Base-by-base conservation (phyloP, 2,888 invertebrate species). In the Lydus trimaculatus region DNA sequence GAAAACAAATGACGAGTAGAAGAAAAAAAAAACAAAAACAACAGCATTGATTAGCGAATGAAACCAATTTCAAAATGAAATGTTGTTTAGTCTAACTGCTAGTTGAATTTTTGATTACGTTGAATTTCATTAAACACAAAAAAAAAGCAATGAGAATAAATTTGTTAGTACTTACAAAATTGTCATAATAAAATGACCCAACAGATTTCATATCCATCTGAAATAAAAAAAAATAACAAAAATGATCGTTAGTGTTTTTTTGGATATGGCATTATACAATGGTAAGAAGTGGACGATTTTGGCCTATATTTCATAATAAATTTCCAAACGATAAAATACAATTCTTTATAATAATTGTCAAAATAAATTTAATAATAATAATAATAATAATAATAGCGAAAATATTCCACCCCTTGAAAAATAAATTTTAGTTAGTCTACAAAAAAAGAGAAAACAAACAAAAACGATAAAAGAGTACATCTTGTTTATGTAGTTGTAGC, bases 141-240 rank as follows among this genome's bases (percentile, higher is more conserved):
- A 33, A 36, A 11, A 63, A 39, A 28, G 31, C 33, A 68, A 69
- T 23, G 31, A 17, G 48, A 31, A 66, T n/a, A 66, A 65, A 64
- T 48, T 20, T 48, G 69, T 92, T 20, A 28, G 69, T 92, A 95
- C 95, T 95, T 93, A 95, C 95, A 91, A 95, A 95, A 90, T 94
- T 95, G 89, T 95, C 95, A 90, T 95, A 95, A 92, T 95, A 95
- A 93, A 94, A 94, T 87, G 94, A 94, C 88, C 95, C 95, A 90
- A 95, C 94, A 90, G 94, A 93, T 92, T 95, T 95, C 92, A 95
- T 93, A 90, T 95, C 95, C 95, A 95, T 95, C 95, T 95, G 93
- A 89, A 93, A 93, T 87, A 81, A 84, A 83, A 81, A 81, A 84
- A 83, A 81, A 81, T 78, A 77, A 66, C 64, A 63, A 48, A 69